A percentile compares a stretch with the other conserved stretches of the same genome.
Conservation (phyloP, 2,888 invertebrate species). For the Aricia artaxerxes region DNA sequence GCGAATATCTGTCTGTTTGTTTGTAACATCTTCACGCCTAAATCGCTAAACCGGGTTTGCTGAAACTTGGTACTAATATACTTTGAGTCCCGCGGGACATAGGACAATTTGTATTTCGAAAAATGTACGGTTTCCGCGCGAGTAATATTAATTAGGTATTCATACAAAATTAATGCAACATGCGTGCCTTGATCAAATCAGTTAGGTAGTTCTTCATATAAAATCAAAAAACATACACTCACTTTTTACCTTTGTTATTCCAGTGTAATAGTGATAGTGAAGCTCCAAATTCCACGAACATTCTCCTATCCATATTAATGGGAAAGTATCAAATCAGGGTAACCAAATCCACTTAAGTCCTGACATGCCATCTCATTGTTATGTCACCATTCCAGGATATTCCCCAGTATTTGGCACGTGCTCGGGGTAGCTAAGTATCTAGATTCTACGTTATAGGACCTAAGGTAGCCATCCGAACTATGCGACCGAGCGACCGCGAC, state of each 20-base stretch:
- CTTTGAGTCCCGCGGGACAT: too few relatives aligned
- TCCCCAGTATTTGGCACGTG: constrained; percentile 36
- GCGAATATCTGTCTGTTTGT: too few relatives aligned
- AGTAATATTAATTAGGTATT: too few relatives aligned
- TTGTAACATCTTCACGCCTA: too few relatives aligned
- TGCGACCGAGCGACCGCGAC: background rate
- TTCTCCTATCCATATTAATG: background rate
- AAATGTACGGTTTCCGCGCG: too few relatives aligned
- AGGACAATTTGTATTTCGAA: too few relatives aligned
- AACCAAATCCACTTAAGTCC: constrained; percentile 26
- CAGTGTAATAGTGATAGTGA: background rate
- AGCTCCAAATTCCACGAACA: background rate
- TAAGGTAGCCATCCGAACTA: background rate
- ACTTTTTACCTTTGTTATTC: background rate
- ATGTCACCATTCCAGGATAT: constrained; percentile 35
- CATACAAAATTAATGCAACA: too few relatives aligned
- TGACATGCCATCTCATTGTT: constrained; percentile 29
- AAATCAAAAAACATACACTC: too few relatives aligned
- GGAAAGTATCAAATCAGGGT: background rate
- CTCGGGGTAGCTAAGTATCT: constrained; percentile 30
- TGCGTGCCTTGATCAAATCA: too few relatives aligned
- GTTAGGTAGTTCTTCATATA: too few relatives aligned
- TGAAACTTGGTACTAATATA: too few relatives aligned
- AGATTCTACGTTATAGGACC: constrained; percentile 4
- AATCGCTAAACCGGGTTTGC: too few relatives aligned